Evolutionary conservation across 2,113 vertebrate species (phyloP).

Genomic region (Charadrius vociferus): DNA sequence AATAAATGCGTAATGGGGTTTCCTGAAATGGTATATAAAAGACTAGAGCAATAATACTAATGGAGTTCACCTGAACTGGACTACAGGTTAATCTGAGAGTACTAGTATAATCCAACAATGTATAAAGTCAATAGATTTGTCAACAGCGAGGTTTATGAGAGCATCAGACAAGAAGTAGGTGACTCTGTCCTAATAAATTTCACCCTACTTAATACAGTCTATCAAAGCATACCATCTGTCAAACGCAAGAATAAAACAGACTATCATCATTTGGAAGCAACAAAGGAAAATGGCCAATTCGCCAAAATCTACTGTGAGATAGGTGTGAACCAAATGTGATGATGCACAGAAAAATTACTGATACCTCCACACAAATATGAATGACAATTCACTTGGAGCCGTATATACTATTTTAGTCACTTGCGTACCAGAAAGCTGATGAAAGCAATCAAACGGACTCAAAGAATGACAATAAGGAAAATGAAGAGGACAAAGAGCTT

Average conservation of each 20-base stretch:
- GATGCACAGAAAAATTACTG: neutral
- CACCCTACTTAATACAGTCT: neutral
- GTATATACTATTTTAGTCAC: neutral
- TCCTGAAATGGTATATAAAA: neutral
- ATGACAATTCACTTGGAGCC: neutral
- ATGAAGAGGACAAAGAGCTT: neutral
- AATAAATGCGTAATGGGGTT: neutral
- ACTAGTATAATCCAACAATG: neutral
- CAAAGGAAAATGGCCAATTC: neutral
- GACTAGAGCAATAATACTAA: neutral
- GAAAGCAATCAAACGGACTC: neutral
- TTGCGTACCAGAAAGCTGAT: neutral
- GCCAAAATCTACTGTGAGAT: neutral
- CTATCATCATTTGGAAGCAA: neutral
- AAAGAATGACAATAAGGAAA: neutral
- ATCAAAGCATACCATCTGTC: neutral
- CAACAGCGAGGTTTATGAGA: neutral
- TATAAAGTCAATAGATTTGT: neutral
- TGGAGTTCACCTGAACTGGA: neutral
- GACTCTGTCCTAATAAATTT: neutral
- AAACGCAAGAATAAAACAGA: neutral
- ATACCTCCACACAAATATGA: neutral
- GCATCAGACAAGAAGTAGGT: neutral
- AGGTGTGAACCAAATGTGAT: neutral
- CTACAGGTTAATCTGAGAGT: neutral